Evolutionary conservation across 2,888 invertebrate species (phyloP).

Genomic region (Andrena chrysosceles): DNA sequence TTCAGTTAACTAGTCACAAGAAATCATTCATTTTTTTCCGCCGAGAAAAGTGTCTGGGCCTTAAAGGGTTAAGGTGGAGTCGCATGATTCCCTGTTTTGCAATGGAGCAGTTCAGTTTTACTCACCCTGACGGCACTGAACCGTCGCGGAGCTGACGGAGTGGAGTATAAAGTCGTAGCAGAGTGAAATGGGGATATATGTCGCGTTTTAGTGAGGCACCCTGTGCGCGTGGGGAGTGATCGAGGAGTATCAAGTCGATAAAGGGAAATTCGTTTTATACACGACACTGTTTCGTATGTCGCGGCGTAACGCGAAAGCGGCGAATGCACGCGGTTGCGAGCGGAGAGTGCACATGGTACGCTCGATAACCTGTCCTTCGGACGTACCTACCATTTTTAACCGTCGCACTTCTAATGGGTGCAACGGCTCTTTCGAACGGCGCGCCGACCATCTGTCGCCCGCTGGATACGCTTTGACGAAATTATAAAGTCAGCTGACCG

Average conservation of each 20-base stretch:
- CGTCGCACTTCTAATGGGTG: conserved; percentile 79
- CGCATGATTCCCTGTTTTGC: too few relatives aligned
- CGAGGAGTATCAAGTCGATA: neutral
- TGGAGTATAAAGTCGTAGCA: neutral
- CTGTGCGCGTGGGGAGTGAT: neutral
- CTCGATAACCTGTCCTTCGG: conserved; percentile 74
- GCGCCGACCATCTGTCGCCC: conserved; percentile 83
- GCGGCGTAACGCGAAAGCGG: conserved; percentile 11
- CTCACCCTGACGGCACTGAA: too few relatives aligned
- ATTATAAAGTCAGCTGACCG: conserved; percentile 83
- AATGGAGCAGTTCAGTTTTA: too few relatives aligned
- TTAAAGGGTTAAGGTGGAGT: too few relatives aligned
- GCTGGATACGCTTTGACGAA: conserved; percentile 82
- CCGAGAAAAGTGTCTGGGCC: too few relatives aligned
- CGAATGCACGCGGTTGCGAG: conserved; percentile 31
- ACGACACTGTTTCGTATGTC: neutral
- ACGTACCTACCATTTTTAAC: conserved; percentile 74
- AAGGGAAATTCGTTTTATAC: neutral
- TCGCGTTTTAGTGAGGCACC: neutral
- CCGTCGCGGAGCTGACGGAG: too few relatives aligned
- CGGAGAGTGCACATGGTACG: conserved; percentile 60
- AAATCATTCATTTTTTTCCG: too few relatives aligned
- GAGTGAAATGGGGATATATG: neutral
- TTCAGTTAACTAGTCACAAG: too few relatives aligned
- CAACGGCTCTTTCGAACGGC: conserved; percentile 83